phyloP scores from a whole-genome alignment of 2,888 invertebrate species.

The Yponomeuta malinellus region DNA sequence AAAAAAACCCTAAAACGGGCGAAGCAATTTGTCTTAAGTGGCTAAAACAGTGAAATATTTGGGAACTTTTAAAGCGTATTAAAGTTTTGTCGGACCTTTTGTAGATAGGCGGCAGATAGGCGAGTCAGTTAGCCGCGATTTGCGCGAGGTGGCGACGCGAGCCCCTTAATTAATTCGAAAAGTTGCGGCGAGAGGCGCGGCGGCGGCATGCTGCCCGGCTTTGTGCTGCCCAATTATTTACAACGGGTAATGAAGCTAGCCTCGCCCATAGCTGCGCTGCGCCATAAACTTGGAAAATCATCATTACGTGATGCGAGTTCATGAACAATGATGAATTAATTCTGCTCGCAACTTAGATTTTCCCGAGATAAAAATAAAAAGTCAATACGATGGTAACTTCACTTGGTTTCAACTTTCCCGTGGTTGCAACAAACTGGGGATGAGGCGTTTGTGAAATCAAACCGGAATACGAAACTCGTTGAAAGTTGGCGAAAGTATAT shows the following conservation, averaged over 20 bases:
- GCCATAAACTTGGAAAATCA: conserved; percentile 52
- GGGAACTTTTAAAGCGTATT: conserved; percentile 59
- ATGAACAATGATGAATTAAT: neutral
- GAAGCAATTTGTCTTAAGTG: conserved; percentile 65
- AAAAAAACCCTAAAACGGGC: conserved; percentile 46
- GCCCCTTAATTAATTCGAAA: conserved; percentile 54
- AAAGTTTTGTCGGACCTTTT: conserved; percentile 48
- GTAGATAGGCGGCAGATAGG: conserved; percentile 41
- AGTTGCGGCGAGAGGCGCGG: conserved; percentile 32
- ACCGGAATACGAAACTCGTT: conserved; percentile 2
- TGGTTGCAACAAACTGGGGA: neutral
- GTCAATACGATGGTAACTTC: neutral
- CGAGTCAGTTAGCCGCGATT: conserved; percentile 20
- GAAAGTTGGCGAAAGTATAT: conserved; percentile 6
- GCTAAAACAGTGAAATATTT: conserved; percentile 65
- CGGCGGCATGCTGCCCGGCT: conserved; percentile 26
- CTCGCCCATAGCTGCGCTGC: conserved; percentile 48
- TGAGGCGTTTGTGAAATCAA: neutral
- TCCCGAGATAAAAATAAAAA: no score
- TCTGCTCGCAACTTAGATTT: neutral
- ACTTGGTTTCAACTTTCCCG: neutral
- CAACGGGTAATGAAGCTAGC: conserved; percentile 29
- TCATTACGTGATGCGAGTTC: neutral
- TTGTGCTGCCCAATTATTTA: conserved; percentile 38
- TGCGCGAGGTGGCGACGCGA: conserved; percentile 33